Evolutionary conservation across 2,888 invertebrate genomes (phyloP), one percentile per base, ranked within the genome.

Genomic region (Eupithecia tripunctaria): DNA sequence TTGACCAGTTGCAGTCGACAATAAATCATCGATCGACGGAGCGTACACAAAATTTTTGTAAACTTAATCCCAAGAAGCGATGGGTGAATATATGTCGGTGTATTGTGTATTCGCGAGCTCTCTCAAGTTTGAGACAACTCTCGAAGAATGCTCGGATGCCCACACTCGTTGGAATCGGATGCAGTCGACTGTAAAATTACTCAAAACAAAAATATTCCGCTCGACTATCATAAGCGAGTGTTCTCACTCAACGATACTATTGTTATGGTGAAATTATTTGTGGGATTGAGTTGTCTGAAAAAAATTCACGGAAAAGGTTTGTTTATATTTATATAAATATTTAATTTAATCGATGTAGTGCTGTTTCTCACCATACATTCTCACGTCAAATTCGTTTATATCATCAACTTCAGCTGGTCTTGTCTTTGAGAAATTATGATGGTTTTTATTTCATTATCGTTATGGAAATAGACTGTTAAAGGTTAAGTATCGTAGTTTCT

Each of bases 101-200:
- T 85, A 86, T 86, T 87, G 86, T 85, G 82, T 81, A 82, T 38
- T n/a, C 36, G 32, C 64, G 79, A 86, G 82, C 83, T 85, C 83
- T 75, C 80, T 77, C 74, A 87, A 90, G 84, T 90, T 89, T 81
- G 78, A 78, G 79, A 83, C 79, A 89, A 87, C 81, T 88, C 79
- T 70, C 78, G 79, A 85, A 85, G 86, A 88, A 86, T 86, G 84
- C 81, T 79, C 82, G 79, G 78, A 69, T 80, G 78, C 77, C 78
- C 74, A 68, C 82, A 82, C 81, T 82, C 77, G 80, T 78, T 78
- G 80, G 81, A 76, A 82, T 84, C 86, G 83, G 80, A 85, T 85
- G 83, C 87, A 86, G 83, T 85, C 83, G 80, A 82, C 89, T 88
- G 86, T 85, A 82, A 89, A 89, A 90, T 89, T 89, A 87, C 87